Evolutionary conservation across 2,888 invertebrate species (phyloP), one percentile per base, ranked within the genome.

Genomic region (Serripes groenlandicus): DNA sequence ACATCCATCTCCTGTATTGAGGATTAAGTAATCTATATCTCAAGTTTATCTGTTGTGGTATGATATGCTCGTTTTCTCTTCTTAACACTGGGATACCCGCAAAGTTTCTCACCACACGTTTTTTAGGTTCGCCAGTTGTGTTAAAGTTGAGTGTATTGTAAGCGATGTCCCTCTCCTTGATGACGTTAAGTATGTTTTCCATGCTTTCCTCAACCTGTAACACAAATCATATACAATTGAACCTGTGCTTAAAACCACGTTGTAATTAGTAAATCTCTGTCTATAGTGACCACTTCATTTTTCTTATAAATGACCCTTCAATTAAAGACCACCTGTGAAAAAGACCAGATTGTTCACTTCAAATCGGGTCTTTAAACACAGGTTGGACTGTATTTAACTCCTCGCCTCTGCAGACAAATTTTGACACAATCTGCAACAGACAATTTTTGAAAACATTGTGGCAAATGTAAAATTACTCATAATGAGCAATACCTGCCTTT

Each of bases 131-230:
- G 7, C 84, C 88, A 3, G 91, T 88, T 28, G 90, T 85, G 4
- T 94, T 94, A 1, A 89, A 91, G 96, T 99, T 99, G 73, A 99
- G 95, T 88, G 97, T 93, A 94, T 97, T 97, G 95, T 97, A 98
- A 0, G 99, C 99, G 88, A 96, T 95, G 94, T 99, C 98, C 85
- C 99, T 96, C 95, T 99, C 99, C 75, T 97, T 96, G 0, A 99
- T 96, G 0, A 99, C 98, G 26, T 95, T 95, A 95, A 99, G 98
- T 78, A 99, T 95, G 94, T 99, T 98, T 84, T 96, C 96, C 99
- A 99, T 99, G 26, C 99, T 98, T 89, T 97, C 97, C 93, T 97
- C 96, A 0, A 99, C 96, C 96, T 96, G 75, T 5, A 60, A 73
- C 42, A 66, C 7, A 52, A 32, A 70, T 15, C 7, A 37, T 32